phyloP scores from a whole-genome alignment of 2,888 invertebrate genomes.

The Aleiodes alternator region DNA sequence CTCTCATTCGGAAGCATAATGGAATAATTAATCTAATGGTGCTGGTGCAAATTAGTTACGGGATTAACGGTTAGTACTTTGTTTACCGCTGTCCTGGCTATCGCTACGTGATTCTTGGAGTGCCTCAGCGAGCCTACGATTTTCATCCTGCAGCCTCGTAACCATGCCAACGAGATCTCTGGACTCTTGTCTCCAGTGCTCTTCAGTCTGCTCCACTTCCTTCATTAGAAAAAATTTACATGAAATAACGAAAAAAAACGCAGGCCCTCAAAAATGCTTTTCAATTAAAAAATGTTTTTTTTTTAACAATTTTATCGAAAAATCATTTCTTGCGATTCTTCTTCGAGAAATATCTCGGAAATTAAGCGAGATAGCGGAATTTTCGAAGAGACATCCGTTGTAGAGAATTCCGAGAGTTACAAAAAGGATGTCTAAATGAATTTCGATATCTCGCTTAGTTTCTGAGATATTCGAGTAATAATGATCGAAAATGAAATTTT shows the following conservation, averaged over 20 bases:
- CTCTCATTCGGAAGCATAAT: no score
- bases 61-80: constrained; percentile 68
- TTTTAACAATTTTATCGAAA: no score
- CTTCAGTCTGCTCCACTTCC: constrained; percentile 98
- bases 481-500: no score
- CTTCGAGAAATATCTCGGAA: no score
- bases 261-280: background rate
- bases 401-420: no score
- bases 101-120: constrained; percentile 72
- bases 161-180: constrained; percentile 91
- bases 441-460: no score
- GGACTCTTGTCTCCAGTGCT: constrained; percentile 96
- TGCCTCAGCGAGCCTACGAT: constrained; percentile 82
- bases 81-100: constrained; percentile 68
- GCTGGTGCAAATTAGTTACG: constrained; percentile 45
- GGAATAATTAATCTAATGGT: constrained; percentile 15
- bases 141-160: constrained; percentile 92
- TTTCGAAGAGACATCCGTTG: no score
- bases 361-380: no score
- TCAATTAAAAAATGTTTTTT: no score
- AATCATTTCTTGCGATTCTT: no score
- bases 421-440: no score
- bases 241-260: background rate
- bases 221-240: constrained; percentile 68
- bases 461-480: no score